Percentiles rank a stretch among this genome's conserved stretches.
These are phyloP conservation scores for Drosophila subobscura DNA, from an alignment of 1,140 invertebrate genomes.

Conservation along the genomic window DNA sequence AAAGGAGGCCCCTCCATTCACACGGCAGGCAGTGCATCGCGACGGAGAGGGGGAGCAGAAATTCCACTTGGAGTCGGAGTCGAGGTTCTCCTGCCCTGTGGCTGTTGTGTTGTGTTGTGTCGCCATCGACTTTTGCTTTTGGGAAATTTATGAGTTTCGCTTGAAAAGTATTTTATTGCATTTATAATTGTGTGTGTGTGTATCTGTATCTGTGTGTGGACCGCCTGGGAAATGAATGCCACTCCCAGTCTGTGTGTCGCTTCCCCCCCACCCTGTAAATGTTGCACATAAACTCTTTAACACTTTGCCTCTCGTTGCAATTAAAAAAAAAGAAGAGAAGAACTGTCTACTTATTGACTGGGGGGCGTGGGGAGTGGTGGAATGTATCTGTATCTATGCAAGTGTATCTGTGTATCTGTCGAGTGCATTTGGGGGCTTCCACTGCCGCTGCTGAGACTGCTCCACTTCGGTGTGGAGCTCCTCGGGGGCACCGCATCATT, in stretches of 20 bases:
- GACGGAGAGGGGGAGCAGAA: conserved; percentile 12
- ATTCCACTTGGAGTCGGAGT: conserved; percentile 17
- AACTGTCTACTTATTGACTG: conserved; percentile 68
- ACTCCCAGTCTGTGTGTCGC: conserved; percentile 19
- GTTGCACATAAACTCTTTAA: conserved; percentile 83
- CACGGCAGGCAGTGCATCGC: conserved; percentile 64
- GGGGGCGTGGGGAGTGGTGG: conserved; percentile 65
- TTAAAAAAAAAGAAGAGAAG: conserved; percentile 59
- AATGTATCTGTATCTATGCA: conserved; percentile 63
- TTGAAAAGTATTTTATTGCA: conserved; percentile 83
- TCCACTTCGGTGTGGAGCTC: conserved; percentile 60
- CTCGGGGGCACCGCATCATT: conserved; percentile 79
- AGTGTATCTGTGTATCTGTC: conserved; percentile 49
- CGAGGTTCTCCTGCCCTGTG: conserved; percentile 14
- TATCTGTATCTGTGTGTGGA: conserved; percentile 32
- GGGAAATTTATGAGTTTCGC: conserved; percentile 82
- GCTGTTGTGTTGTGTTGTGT: conserved; percentile 32
- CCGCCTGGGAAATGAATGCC: conserved; percentile 69
- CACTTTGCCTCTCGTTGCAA: conserved; percentile 80
- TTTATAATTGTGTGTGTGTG: conserved; percentile 79
- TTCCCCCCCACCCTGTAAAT: conserved; percentile 55
- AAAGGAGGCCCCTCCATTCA: conserved; percentile 61
- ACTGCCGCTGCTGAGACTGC: conserved; percentile 28
- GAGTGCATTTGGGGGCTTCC: conserved; percentile 54
- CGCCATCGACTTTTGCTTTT: conserved; percentile 72